phyloP scores from a whole-genome alignment of 2,113 vertebrate species.

The Xenopus laevis region DNA sequence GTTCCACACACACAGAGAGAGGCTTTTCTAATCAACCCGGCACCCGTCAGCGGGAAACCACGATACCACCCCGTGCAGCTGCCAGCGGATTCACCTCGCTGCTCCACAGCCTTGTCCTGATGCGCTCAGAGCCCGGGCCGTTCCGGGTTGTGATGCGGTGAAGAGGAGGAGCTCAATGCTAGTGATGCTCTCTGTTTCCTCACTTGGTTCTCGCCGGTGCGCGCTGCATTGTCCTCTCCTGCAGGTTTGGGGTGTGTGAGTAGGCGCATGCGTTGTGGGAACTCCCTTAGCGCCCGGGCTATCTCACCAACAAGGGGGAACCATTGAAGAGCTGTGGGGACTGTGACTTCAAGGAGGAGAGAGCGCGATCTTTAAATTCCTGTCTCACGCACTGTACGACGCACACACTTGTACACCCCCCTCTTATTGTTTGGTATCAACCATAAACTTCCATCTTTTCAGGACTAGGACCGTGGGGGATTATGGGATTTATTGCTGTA shows the following conservation, averaged over 20 bases:
- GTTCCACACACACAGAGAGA: too few species aligned
- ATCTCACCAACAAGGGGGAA: too few species aligned
- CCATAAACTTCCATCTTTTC: too few species aligned
- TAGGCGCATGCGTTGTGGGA: slow-evolving; percentile 28
- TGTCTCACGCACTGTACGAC: too few species aligned
- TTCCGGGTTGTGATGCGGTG: neutral
- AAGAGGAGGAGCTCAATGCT: neutral
- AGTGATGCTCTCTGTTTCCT: neutral
- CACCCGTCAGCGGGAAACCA: neutral
- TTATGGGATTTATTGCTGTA: too few species aligned
- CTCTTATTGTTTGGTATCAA: too few species aligned
- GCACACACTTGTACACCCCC: too few species aligned
- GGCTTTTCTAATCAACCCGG: too few species aligned
- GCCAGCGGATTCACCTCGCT: neutral
- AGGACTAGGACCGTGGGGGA: too few species aligned
- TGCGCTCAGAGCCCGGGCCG: neutral
- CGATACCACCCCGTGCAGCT: neutral
- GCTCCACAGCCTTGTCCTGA: neutral
- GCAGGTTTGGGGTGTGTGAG: slow-evolving; percentile 2
- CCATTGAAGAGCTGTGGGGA: too few species aligned
- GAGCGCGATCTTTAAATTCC: too few species aligned
- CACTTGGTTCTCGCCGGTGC: neutral
- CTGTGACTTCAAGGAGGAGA: too few species aligned
- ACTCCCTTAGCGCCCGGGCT: neutral
- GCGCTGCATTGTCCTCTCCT: neutral